These are phyloP conservation scores for Pterostichus madidus DNA, from an alignment of 2,888 invertebrate genomes.

Conservation along the genomic window DNA sequence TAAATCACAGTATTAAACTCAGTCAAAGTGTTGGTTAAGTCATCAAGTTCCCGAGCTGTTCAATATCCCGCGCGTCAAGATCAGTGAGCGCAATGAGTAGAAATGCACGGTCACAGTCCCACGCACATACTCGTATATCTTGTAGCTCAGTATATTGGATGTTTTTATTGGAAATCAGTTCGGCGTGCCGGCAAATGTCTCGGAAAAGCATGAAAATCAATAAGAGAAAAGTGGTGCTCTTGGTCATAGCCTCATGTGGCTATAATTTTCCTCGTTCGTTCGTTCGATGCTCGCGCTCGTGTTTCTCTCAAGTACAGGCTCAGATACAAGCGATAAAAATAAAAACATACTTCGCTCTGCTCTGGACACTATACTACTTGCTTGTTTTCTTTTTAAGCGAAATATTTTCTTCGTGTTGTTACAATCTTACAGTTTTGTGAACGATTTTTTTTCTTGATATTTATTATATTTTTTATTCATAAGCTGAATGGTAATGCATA, in stretches of 20 bases:
- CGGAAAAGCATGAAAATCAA: slow-evolving; percentile 66
- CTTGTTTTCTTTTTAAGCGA: slow-evolving; percentile 14
- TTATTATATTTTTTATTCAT: no score
- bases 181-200: slow-evolving; percentile 64
- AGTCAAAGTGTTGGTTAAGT: neutral
- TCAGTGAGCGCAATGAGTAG: slow-evolving; percentile 15
- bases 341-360: slow-evolving; percentile 33
- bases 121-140: slow-evolving; percentile 55
- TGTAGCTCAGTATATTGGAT: slow-evolving; percentile 56
- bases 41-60: neutral
- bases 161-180: slow-evolving; percentile 66
- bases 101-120: neutral
- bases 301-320: slow-evolving; percentile 20
- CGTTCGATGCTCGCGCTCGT: slow-evolving; percentile 18
- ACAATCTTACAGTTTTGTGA: neutral
- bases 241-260: slow-evolving; percentile 56
- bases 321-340: slow-evolving; percentile 49
- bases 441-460: neutral
- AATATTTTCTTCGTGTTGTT: neutral
- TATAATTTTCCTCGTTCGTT: slow-evolving; percentile 58
- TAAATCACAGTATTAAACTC: neutral
- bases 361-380: slow-evolving; percentile 36
- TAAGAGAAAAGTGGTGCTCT: slow-evolving; percentile 63
- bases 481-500: no score
- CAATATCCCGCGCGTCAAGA: neutral